Evolutionary conservation across 2,888 invertebrate genomes (phyloP), one percentile per base, ranked within the genome.

Genomic region (Timema cristinae): DNA sequence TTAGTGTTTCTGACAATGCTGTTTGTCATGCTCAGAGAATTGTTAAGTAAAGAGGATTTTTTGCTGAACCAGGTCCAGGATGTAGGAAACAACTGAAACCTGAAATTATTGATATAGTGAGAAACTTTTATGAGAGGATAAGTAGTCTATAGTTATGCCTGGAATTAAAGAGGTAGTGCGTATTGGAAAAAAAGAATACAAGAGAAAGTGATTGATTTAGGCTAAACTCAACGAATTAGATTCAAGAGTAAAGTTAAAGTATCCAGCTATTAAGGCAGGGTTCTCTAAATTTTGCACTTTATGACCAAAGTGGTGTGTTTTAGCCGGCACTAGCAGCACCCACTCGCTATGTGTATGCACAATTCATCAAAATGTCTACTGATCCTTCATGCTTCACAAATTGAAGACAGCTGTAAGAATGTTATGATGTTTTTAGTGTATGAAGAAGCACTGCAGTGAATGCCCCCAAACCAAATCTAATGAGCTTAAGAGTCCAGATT

Each of bases 11-110:
- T 7, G 66, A 66, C 50, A 47, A 66, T 66, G 13, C 59, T 13
- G 47, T 69, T 51, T 15, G 56, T 16, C 9, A 69, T n/a, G 69
- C 56, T 69, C 52, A 69, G 54, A 69, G 47, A 47, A 4, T 69
- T 16, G 16, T 69, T 15, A 69, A 69, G 54, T 54, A 69, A 9
- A 10, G 15, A 5, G 69, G 56, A 7, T 7, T n/a, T 32, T 59
- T n/a, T 13, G 59, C 59, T 59, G 59, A 59, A 59, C 16, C n/a
- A 7, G 32, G 32, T 59, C 59, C 8, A 1, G 8, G 59, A 11
- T 8, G 15, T 8, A n/a, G 59, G 2, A 56, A 56, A 56, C 4
- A 56, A 52, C 32, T 32, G 32, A 32, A 32, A 32, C 32, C 32
- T 4, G 1, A 32, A 32, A 32, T 32, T 32, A 32, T 32, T 32